Evolutionary conservation across 1,140 invertebrate genomes (phyloP), one percentile per base, ranked within the genome.

Genomic region (Holotrichia oblita): DNA sequence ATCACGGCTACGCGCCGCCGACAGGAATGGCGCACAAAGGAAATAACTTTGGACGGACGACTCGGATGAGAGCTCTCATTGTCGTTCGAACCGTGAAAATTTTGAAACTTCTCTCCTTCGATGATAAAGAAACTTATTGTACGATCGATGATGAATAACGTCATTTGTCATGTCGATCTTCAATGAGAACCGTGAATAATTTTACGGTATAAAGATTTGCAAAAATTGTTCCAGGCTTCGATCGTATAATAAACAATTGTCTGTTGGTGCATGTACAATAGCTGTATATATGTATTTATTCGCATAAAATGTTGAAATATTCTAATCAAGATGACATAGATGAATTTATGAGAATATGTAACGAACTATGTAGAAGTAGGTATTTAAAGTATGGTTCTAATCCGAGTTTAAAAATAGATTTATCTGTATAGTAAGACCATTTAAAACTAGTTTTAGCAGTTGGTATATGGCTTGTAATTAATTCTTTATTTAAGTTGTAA

Each of bases 61-160:
- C 22, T 69, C 61, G 61, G 61, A 69, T 69, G 61, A 69, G 27
- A 22, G 61, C 14, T 34, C 61, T 24, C 61, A 69, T 69, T 69
- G 61, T 69, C 61, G 61, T 69, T 69, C 61, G 61, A 69, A 69
- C 61, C 61, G 61, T 69, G 61, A 69, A 69, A 69, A 69, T 69
- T 69, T 69, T 69, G 61, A 69, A 69, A 69, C 61, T 69, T 69
- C 61, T 17, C 44, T n/a, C 48, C 48, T 17, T n/a, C 61, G 22
- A 69, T 34, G 61, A 24, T 69, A 34, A 69, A 69, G 61, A 34
- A 69, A 69, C 61, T 2, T 34, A 69, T 69, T 69, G 61, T 69
- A 34, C 61, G 20, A 34, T 69, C 61, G 61, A 17, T 9, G 61
- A 69, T 69, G 61, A 69, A 69, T 69, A 69, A 69, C 61, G 22